Conservation (phyloP, 2,797 vertebrate genomes). For the Darevskia mixta region DNA sequence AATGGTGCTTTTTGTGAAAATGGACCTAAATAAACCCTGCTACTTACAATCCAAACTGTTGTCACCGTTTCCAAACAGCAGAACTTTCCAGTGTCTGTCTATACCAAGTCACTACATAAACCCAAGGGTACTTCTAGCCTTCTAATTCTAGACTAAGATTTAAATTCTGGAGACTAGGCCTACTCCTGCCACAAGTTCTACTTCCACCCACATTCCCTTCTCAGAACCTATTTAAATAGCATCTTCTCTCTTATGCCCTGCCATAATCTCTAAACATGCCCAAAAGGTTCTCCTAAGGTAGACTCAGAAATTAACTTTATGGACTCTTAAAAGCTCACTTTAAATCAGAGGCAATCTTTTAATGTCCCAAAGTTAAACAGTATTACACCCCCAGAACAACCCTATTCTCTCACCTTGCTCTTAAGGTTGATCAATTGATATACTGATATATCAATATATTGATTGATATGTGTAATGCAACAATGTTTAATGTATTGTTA, state of each 20-base stretch:
- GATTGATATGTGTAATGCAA: no score
- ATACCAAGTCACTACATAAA: neutral
- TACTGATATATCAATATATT: no score
- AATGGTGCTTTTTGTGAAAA: conserved; percentile 10
- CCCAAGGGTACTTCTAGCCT: neutral
- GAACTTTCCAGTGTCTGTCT: neutral
- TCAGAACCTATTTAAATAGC: neutral
- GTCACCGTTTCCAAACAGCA: neutral
- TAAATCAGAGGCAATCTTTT: neutral
- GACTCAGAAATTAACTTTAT: neutral
- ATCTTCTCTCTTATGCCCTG: neutral
- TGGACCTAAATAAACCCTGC: conserved; percentile 41
- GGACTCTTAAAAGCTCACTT: neutral
- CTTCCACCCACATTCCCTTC: neutral
- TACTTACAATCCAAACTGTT: conserved; percentile 15
- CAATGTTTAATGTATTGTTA: no score
- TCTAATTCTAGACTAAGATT: neutral
- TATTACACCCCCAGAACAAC: neutral
- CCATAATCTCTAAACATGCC: neutral
- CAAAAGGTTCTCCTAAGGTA: neutral
- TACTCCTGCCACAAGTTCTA: neutral
- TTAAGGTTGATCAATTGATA: no score
- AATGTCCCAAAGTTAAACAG: neutral
- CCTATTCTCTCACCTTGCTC: neutral
- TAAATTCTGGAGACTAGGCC: neutral